These are phyloP conservation scores for Synodontis membranacea DNA, from an alignment of 2,113 vertebrate genomes.

Conservation along the genomic window DNA sequence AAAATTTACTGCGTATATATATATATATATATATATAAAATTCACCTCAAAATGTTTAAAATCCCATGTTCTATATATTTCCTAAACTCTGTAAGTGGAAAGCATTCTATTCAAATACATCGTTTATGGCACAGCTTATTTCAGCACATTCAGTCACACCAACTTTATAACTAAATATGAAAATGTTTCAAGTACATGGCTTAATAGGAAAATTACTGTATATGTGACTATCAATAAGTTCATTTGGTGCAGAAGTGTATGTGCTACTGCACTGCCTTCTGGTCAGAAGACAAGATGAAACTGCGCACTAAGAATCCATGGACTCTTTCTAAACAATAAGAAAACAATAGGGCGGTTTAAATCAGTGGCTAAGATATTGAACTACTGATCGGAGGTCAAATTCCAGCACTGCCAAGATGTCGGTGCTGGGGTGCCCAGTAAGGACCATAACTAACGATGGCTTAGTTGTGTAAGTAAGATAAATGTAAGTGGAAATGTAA, in stretches of 20 bases:
- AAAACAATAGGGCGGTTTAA: not conserved
- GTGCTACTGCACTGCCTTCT: not conserved
- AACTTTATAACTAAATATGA: not conserved
- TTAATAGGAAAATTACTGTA: not conserved
- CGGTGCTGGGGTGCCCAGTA: not conserved
- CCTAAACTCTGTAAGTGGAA: not conserved
- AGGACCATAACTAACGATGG: not conserved
- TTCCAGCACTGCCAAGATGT: not conserved
- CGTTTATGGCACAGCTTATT: not conserved
- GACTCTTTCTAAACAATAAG: not conserved
- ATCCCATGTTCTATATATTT: not conserved
- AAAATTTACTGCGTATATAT: too few relatives aligned
- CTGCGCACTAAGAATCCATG: not conserved
- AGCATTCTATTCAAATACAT: not conserved
- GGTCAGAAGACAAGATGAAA: not conserved
- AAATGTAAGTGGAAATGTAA: not conserved
- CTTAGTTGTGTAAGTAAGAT: not conserved
- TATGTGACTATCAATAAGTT: not conserved
- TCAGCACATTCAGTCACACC: not conserved
- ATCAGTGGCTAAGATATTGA: not conserved
- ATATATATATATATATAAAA: too few relatives aligned
- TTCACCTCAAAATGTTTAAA: not conserved
- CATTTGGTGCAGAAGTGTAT: not conserved
- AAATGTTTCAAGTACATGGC: too few relatives aligned
- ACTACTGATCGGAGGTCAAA: not conserved